Evolutionary conservation across 2,797 vertebrate species (phyloP).

Genomic region (Ctenopoma multispine): DNA sequence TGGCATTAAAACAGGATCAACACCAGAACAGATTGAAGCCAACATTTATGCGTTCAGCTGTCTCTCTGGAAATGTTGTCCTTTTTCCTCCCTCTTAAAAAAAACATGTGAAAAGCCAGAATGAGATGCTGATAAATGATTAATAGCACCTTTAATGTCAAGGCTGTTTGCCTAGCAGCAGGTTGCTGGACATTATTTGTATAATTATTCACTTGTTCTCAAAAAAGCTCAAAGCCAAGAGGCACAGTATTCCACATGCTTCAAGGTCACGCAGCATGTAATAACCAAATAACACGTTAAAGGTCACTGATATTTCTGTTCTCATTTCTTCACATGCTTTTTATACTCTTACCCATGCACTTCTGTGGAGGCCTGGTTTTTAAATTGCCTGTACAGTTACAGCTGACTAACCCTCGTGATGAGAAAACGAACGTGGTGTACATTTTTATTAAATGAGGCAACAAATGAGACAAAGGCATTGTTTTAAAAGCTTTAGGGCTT

Average conservation of each 20-base stretch:
- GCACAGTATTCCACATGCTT: conserved; percentile 10
- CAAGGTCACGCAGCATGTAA: conserved; percentile 51
- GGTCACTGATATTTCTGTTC: conserved; percentile 65
- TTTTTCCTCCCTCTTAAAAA: conserved; percentile 1
- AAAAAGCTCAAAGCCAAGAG: conserved; percentile 33
- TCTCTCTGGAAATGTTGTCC: background rate
- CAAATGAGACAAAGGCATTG: conserved; percentile 23
- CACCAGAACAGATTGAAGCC: background rate
- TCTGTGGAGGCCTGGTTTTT: conserved; percentile 10
- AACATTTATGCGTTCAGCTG: background rate
- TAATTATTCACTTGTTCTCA: conserved; percentile 51
- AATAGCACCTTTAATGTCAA: conserved; percentile 55
- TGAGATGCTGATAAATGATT: conserved; percentile 30
- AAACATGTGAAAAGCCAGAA: conserved; percentile 10
- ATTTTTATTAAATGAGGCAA: conserved; percentile 43
- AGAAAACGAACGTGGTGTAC: conserved; percentile 26
- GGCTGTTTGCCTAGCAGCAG: conserved; percentile 28
- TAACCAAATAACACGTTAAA: conserved; percentile 62
- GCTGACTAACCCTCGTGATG: conserved; percentile 28
- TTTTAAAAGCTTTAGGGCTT: conserved; percentile 32
- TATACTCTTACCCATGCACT: background rate
- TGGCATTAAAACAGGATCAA: background rate
- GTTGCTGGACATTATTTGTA: conserved; percentile 38
- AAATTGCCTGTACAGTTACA: conserved; percentile 21
- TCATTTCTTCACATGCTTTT: conserved; percentile 33